Evolutionary conservation across 2,113 vertebrate species (phyloP).

Genomic region (Fulica atra): DNA sequence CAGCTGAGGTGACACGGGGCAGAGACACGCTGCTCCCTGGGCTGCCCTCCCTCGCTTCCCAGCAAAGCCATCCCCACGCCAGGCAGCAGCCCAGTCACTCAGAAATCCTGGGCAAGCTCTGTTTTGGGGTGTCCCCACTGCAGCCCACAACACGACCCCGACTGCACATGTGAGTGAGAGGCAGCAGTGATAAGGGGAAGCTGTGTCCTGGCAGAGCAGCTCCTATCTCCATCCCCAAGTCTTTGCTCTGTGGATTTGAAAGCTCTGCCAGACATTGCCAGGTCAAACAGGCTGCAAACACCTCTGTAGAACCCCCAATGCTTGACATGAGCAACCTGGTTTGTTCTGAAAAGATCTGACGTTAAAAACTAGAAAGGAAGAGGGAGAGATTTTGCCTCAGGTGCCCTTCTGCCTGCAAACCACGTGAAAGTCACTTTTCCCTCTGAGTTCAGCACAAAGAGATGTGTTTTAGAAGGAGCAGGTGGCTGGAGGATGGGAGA

Average conservation of each 20-base stretch:
- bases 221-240: no score
- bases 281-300: not conserved
- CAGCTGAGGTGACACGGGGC: accelerated
- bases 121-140: not conserved
- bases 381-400: not conserved
- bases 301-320: accelerated
- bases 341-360: not conserved
- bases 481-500: not conserved
- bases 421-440: not conserved
- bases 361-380: not conserved
- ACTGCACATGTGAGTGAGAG: accelerated
- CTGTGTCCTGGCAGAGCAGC: not conserved
- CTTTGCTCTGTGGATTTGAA: not conserved
- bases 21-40: not conserved
- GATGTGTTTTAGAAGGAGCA: not conserved
- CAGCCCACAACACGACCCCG: not conserved
- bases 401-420: not conserved
- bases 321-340: not conserved
- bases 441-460: not conserved
- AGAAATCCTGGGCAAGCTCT: not conserved
- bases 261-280: accelerated
- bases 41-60: not conserved
- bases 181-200: not conserved
- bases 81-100: not conserved
- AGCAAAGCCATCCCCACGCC: not conserved